Evolutionary conservation across 1,140 invertebrate genomes (phyloP), one percentile per base, ranked within the genome.

Genomic region (Apis dorsata): DNA sequence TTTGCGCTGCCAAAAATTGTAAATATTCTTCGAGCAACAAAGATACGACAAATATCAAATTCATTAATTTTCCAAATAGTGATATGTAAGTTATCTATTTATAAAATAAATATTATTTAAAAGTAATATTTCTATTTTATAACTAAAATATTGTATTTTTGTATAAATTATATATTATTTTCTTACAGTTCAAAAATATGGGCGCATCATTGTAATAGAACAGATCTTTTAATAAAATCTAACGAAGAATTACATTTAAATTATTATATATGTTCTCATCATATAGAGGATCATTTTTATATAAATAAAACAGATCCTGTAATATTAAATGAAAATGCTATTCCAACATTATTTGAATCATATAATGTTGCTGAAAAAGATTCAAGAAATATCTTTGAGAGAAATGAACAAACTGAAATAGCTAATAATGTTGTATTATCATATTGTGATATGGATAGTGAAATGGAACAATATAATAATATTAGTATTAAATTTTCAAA

Each of bases 251-350:
- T 91, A 15, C 88, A 90, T 76, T 75, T 68, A 3, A 90, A 89
- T 86, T 88, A 90, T 74, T 90, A 90, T 44, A 81, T 91, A 79
- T 91, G 90, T 62, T 89, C 90, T 17, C 70, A 90, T 74, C 90
- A 91, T 28, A 87, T 91, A 72, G 88, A 90, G 66, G 89, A 90
- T 63, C 86, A 57, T 28, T 88, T 73, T 84, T 90, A 87, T n/a
- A 77, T 90, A 17, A 90, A 83, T 57, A 90, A 90, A 84, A 79
- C 59, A 44, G 70, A 86, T 78, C 82, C 85, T 11, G 66, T 90
- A 24, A 70, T 85, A 51, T 75, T 91, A 69, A 76, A 88, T 13
- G 72, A 90, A 79, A 81, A 84, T 59, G 83, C 88, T 44, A 53
- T 91, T 44, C 88, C 89, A 62, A 90, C 89, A 7, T 69, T 90